These are phyloP conservation scores for Archivesica marissinica DNA, from an alignment of 1,140 invertebrate species.

Conservation along the genomic window DNA sequence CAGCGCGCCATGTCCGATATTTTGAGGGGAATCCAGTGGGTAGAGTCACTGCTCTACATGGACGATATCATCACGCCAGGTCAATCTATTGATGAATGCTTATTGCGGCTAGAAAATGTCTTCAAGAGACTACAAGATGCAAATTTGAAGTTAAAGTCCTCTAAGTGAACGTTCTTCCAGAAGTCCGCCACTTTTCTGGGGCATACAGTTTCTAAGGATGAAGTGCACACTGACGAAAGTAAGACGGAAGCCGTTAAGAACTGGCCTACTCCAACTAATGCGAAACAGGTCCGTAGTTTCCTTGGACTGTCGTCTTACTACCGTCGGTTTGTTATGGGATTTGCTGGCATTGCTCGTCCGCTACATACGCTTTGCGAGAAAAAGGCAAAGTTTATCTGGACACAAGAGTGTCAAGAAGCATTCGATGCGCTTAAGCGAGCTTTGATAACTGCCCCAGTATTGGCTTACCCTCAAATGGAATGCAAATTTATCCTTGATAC, in stretches of 20 bases:
- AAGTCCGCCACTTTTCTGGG: conserved; percentile 69
- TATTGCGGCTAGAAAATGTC: conserved; percentile 59
- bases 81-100: conserved; percentile 15
- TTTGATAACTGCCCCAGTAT: neutral
- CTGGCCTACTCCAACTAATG: conserved; percentile 73
- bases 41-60: conserved; percentile 52
- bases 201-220: conserved; percentile 68
- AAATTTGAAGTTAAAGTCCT: conserved; percentile 68
- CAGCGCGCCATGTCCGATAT: conserved; percentile 64
- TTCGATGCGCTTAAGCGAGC: neutral
- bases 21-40: conserved; percentile 42
- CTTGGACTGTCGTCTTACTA: conserved; percentile 72
- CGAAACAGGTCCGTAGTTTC: conserved; percentile 72
- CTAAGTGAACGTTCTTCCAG: conserved; percentile 67
- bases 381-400: neutral
- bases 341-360: conserved; percentile 64
- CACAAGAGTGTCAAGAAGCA: conserved; percentile 19
- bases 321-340: conserved; percentile 70
- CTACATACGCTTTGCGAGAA: conserved; percentile 50
- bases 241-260: conserved; percentile 73
- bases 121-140: conserved; percentile 66
- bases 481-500: conserved; percentile 6
- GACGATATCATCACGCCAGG: conserved; percentile 62
- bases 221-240: conserved; percentile 68
- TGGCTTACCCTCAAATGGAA: neutral